Evolutionary conservation across 2,797 vertebrate genomes (phyloP).

Genomic region (Sebastes miniatus): DNA sequence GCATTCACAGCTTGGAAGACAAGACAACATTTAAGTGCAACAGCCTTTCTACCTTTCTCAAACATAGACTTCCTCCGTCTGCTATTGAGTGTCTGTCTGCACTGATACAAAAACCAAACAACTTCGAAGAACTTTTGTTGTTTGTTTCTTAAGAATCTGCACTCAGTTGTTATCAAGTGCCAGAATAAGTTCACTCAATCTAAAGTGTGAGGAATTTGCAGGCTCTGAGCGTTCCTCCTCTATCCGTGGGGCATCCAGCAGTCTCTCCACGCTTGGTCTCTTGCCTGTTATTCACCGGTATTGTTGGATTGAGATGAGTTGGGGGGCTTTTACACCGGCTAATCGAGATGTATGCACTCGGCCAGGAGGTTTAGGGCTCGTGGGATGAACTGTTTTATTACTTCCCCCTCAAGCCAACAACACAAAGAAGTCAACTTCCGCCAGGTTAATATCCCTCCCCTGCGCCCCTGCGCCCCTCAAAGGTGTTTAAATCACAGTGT

Average conservation of each 20-base stretch:
- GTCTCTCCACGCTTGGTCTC: constrained; percentile 48
- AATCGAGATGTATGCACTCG: constrained; percentile 73
- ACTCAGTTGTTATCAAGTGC: constrained; percentile 20
- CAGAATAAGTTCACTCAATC: constrained; percentile 36
- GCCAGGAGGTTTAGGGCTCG: constrained; percentile 57
- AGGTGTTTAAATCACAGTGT: constrained; percentile 64
- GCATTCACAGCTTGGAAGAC: constrained; percentile 75
- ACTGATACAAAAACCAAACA: constrained; percentile 43
- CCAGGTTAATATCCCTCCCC: constrained; percentile 72
- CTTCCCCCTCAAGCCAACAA: constrained; percentile 63
- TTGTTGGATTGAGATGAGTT: constrained; percentile 75
- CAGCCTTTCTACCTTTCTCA: constrained; percentile 64
- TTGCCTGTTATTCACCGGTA: constrained; percentile 54
- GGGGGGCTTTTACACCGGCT: constrained; percentile 59
- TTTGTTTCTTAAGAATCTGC: constrained; percentile 11
- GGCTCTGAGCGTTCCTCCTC: constrained; percentile 25
- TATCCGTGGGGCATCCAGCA: constrained; percentile 2
- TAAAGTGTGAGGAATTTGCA: constrained; percentile 34
- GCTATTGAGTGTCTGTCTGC: constrained; percentile 65
- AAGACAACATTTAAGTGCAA: constrained; percentile 70
- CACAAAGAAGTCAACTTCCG: constrained; percentile 73
- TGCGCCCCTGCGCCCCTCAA: constrained; percentile 34
- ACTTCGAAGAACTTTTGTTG: constrained; percentile 44
- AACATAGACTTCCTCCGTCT: constrained; percentile 65
- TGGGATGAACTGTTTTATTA: constrained; percentile 75